These are phyloP conservation scores for Philereme vetulata DNA, from an alignment of 2,888 invertebrate genomes.

Conservation along the genomic window DNA sequence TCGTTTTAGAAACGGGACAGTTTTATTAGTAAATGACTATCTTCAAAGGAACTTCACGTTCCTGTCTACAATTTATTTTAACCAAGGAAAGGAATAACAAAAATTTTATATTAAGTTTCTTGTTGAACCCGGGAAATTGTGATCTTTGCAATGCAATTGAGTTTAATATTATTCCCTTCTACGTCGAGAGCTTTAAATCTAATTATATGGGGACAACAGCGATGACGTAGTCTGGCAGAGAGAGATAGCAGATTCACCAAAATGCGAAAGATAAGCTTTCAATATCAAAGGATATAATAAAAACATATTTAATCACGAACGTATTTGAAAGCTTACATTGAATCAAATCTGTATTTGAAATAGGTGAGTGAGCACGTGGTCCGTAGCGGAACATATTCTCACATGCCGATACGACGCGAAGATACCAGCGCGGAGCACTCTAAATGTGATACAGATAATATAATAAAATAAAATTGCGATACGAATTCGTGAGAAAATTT, in stretches of 20 bases:
- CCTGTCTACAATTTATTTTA: slow-evolving; percentile 10
- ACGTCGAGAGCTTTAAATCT: slow-evolving; percentile 78
- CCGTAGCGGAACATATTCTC: slow-evolving; percentile 42
- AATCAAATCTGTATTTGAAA: slow-evolving; percentile 35
- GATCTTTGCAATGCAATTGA: slow-evolving; percentile 79
- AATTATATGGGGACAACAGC: slow-evolving; percentile 77
- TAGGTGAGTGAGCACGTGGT: slow-evolving; percentile 36
- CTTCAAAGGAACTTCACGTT: neutral
- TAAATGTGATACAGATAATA: slow-evolving; percentile 82
- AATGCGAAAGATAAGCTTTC: slow-evolving; percentile 26
- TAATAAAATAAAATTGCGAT: slow-evolving; percentile 84
- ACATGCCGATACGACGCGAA: slow-evolving; percentile 53
- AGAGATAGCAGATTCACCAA: slow-evolving; percentile 39
- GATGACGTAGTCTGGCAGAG: slow-evolving; percentile 56
- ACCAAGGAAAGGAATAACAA: slow-evolving; percentile 29
- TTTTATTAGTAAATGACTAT: neutral
- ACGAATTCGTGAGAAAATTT: slow-evolving; percentile 84
- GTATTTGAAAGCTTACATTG: slow-evolving; percentile 41
- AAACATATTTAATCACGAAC: slow-evolving; percentile 42
- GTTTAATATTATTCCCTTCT: slow-evolving; percentile 77
- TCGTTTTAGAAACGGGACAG: no score
- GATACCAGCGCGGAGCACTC: slow-evolving; percentile 68
- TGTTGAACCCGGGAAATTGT: slow-evolving; percentile 64
- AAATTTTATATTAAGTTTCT: slow-evolving; percentile 47
- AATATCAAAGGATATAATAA: slow-evolving; percentile 25